phyloP scores from a whole-genome alignment of 2,888 invertebrate species.

The Scaptomyza tumidula region DNA sequence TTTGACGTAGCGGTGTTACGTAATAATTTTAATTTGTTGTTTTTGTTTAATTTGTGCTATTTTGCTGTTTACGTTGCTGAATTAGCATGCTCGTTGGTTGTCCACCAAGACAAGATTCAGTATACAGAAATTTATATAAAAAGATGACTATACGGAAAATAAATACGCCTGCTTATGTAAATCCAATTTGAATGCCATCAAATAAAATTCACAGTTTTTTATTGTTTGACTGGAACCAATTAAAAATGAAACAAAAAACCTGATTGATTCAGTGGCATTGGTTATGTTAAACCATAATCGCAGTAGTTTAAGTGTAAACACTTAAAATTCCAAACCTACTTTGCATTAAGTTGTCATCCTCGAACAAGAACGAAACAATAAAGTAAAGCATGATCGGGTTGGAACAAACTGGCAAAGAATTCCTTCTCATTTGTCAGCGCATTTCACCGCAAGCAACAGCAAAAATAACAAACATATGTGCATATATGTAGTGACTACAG shows the following conservation, averaged over 20 bases:
- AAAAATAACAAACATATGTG: constrained; percentile 16
- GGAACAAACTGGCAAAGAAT: background rate
- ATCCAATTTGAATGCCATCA: background rate
- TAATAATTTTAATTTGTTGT: constrained; percentile 52
- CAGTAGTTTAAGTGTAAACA: background rate
- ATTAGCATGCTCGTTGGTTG: constrained; percentile 21
- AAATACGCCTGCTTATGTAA: background rate
- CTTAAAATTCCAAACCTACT: background rate
- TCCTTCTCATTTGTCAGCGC: background rate
- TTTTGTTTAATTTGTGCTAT: constrained; percentile 24
- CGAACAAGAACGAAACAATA: background rate
- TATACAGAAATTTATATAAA: background rate
- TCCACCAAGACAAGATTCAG: background rate
- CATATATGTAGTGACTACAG: background rate
- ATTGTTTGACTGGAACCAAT: background rate
- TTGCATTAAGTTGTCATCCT: background rate
- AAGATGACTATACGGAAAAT: background rate
- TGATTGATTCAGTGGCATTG: background rate
- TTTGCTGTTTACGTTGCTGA: constrained; percentile 44
- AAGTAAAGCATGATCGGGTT: background rate
- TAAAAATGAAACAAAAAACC: background rate
- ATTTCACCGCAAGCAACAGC: constrained; percentile 24
- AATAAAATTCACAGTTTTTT: background rate
- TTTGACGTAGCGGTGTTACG: constrained; percentile 39
- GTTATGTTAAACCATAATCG: background rate